phyloP scores from a whole-genome alignment of 2,888 invertebrate species.

The Rotaria sp. region DNA sequence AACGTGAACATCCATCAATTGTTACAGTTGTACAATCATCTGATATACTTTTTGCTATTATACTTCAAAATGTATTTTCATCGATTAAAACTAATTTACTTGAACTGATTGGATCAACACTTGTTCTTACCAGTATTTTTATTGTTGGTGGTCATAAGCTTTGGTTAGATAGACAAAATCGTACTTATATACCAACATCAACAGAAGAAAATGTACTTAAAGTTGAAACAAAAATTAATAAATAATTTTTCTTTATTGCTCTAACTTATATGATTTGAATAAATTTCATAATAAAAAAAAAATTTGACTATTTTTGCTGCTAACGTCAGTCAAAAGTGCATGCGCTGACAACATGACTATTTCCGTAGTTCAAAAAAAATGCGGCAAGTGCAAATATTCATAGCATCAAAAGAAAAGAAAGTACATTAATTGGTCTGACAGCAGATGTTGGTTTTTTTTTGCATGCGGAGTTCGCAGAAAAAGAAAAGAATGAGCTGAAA shows the following conservation, averaged over 20 bases:
- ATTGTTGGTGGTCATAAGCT: neutral
- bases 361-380: neutral
- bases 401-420: neutral
- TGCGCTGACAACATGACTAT: neutral
- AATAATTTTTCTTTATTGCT: neutral
- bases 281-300: neutral
- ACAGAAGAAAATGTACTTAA: neutral
- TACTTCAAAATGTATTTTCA: neutral
- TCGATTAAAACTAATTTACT: neutral
- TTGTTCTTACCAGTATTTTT: neutral
- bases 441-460: neutral
- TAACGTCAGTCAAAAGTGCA: neutral
- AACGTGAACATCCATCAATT: neutral
- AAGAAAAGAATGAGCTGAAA: neutral
- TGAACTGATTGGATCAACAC: neutral
- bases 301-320: too few relatives aligned
- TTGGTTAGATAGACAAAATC: constrained; percentile 2
- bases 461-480: neutral
- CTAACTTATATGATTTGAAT: neutral
- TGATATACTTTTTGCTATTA: neutral
- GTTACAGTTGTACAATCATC: neutral
- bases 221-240: neutral
- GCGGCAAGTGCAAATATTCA: too few relatives aligned
- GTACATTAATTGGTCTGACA: too few relatives aligned
- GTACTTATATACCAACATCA: neutral